Conservation (phyloP, 2,888 invertebrate genomes). For the Agrotis exclamationis region DNA sequence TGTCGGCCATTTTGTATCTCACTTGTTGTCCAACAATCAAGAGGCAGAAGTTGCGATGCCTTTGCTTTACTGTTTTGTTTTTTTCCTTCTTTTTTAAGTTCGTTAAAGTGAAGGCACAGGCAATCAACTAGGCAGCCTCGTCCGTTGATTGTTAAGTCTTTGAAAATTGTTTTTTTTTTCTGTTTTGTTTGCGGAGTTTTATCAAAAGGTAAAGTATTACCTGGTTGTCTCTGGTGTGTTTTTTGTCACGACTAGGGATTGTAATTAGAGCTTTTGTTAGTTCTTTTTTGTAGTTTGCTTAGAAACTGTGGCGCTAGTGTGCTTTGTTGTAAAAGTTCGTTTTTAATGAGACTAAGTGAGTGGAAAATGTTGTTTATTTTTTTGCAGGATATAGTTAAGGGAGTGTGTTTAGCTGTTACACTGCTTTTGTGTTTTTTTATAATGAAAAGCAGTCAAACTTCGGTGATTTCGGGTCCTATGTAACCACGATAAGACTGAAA, state of each 20-base stretch:
- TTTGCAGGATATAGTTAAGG: neutral
- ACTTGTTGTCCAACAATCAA: slow-evolving; percentile 71
- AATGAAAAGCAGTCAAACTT: neutral
- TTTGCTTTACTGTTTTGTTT: slow-evolving; percentile 68
- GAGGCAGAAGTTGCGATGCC: slow-evolving; percentile 66
- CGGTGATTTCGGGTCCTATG: neutral
- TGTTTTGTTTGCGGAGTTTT: slow-evolving; percentile 58
- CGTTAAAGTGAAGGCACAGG: slow-evolving; percentile 70
- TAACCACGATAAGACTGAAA: no score
- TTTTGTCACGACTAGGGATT: slow-evolving; percentile 48
- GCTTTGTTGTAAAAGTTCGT: slow-evolving; percentile 37
- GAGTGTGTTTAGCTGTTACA: no score
- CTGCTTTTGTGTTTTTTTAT: neutral
- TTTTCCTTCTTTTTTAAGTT: slow-evolving; percentile 72
- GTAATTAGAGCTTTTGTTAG: slow-evolving; percentile 57
- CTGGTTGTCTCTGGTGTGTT: slow-evolving; percentile 61
- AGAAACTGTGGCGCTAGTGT: slow-evolving; percentile 35
- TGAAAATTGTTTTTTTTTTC: slow-evolving; percentile 60
- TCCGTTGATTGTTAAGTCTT: slow-evolving; percentile 68
- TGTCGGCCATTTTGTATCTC: slow-evolving; percentile 61
- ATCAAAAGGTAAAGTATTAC: slow-evolving; percentile 63
- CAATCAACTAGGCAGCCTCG: slow-evolving; percentile 72
- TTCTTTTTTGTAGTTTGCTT: slow-evolving; percentile 58
- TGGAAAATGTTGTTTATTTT: slow-evolving; percentile 31
- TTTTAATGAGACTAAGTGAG: slow-evolving; percentile 40